Evolutionary conservation across 1,140 invertebrate species (phyloP).

Genomic region (Phocides pigmalion): DNA sequence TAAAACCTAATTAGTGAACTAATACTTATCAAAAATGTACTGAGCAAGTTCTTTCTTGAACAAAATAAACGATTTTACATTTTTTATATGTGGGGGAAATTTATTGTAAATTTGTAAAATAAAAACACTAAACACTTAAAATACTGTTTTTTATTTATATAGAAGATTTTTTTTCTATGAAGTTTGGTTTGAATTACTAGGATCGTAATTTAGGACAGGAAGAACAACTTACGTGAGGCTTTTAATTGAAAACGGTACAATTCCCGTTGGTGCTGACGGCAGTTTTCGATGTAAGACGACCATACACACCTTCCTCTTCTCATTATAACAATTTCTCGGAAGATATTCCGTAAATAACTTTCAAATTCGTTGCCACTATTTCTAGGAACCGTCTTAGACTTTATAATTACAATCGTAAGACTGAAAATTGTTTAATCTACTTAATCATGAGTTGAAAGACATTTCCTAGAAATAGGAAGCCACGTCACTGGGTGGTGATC

Average conservation of each 20-base stretch:
- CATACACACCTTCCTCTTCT: conserved; percentile 8
- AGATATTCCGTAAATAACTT: conserved; percentile 2
- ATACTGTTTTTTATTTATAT: too few relatives aligned
- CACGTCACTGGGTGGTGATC: conserved; percentile 19
- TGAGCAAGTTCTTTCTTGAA: too few relatives aligned
- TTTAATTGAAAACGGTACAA: background rate
- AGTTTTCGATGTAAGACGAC: conserved; percentile 10
- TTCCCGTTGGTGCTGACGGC: conserved; percentile 13
- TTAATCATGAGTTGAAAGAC: background rate
- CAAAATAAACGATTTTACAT: too few relatives aligned
- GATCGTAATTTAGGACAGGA: background rate
- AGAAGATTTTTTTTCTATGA: too few relatives aligned
- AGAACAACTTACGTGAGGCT: conserved; percentile 15
- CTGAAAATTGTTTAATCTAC: background rate
- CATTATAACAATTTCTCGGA: background rate
- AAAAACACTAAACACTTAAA: too few relatives aligned
- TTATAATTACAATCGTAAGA: background rate
- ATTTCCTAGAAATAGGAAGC: conserved; percentile 31
- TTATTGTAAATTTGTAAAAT: too few relatives aligned
- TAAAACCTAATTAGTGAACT: too few relatives aligned
- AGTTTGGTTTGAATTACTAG: too few relatives aligned
- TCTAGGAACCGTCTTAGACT: background rate
- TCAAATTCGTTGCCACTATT: background rate
- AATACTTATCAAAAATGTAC: too few relatives aligned
- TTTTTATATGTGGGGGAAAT: too few relatives aligned